These are phyloP conservation scores for Microctenopoma lineatum DNA, from an alignment of 2,797 vertebrate genomes.

Conservation along the genomic window DNA sequence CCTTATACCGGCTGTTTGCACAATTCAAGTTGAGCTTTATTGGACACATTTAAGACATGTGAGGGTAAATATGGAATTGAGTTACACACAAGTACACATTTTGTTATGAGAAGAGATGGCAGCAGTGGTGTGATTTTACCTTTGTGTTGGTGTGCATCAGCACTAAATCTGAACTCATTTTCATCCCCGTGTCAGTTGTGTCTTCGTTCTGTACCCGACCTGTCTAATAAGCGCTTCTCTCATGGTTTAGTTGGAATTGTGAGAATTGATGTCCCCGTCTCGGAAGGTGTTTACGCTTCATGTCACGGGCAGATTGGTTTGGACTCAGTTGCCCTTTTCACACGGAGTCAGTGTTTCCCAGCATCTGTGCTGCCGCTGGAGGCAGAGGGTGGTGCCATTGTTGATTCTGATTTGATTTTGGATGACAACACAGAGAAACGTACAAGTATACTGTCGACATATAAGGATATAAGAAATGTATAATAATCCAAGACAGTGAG, in stretches of 20 bases:
- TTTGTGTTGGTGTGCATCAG: conserved; percentile 8
- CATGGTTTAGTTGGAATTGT: conserved; percentile 49
- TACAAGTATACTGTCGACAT: background rate
- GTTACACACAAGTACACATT: background rate
- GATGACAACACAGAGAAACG: background rate
- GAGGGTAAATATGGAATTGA: background rate
- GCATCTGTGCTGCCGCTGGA: conserved; percentile 6
- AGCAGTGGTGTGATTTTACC: conserved; percentile 27
- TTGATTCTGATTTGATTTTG: background rate
- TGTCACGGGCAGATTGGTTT: conserved; percentile 40
- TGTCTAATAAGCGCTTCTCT: conserved; percentile 18
- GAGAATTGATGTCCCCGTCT: conserved; percentile 38
- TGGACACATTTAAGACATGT: background rate
- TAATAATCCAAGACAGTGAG: background rate
- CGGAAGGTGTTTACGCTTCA: conserved; percentile 13
- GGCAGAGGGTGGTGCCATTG: background rate
- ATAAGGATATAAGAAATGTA: background rate
- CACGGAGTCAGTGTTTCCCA: conserved; percentile 10
- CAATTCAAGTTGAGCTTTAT: background rate
- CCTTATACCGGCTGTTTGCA: too few species aligned
- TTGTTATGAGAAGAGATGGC: conserved; percentile 31
- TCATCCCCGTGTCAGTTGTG: conserved; percentile 7
- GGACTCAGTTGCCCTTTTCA: conserved; percentile 40
- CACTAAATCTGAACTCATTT: conserved; percentile 6
- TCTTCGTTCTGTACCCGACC: conserved; percentile 22